Conservation (phyloP, 2,797 vertebrate species). For the Arctocebus calabarensis region DNA sequence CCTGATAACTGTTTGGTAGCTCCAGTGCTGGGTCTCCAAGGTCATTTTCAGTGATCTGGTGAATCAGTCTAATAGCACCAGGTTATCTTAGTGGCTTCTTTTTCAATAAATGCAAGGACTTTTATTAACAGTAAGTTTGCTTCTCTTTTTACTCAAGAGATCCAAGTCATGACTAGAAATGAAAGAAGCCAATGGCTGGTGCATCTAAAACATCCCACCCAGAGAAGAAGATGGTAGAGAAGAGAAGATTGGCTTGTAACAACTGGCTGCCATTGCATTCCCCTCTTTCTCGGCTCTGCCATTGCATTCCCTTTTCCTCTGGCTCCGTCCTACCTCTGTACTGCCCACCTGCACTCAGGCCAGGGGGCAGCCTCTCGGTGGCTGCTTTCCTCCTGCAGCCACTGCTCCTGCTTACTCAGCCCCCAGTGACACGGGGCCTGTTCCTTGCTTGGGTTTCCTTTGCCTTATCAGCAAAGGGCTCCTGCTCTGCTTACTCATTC, state of each 20-base stretch:
- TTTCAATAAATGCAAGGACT: neutral
- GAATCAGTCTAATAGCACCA: neutral
- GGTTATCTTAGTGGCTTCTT: neutral
- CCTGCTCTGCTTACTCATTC: too few relatives aligned
- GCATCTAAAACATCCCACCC: neutral
- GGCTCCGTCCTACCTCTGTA: neutral
- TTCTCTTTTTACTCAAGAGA: conserved; percentile 7
- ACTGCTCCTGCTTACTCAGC: neutral
- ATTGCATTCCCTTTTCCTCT: accelerated
- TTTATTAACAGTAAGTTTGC: neutral
- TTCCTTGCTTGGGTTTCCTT: neutral
- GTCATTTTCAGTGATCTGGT: neutral
- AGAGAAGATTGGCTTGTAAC: neutral
- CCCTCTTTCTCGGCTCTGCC: neutral
- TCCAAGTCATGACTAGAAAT: neutral
- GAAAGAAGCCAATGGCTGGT: neutral
- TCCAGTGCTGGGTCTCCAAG: neutral
- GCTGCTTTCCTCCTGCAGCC: neutral
- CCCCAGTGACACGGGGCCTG: accelerated
- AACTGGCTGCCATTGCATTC: accelerated
- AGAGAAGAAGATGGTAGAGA: neutral
- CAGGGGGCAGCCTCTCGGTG: neutral
- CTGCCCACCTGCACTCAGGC: neutral
- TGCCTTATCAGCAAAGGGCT: neutral
- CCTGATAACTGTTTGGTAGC: neutral